phyloP scores from a whole-genome alignment of 2,113 vertebrate species.

The Cynoglossus semilaevis region DNA sequence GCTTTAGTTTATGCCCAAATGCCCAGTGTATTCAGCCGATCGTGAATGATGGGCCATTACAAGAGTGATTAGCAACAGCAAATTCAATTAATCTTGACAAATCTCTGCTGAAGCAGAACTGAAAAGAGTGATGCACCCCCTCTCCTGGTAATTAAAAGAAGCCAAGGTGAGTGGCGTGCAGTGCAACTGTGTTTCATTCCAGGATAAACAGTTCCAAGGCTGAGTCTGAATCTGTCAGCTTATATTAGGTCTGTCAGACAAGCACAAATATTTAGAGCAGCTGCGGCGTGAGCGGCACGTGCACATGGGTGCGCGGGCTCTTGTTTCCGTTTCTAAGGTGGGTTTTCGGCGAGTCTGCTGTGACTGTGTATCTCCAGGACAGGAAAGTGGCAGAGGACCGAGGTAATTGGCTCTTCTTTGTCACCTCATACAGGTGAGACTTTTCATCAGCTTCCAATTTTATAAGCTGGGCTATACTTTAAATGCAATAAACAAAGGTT shows the following conservation, averaged over 20 bases:
- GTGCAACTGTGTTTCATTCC: slow-evolving; percentile 56
- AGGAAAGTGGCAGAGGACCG: slow-evolving; percentile 55
- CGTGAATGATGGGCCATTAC: slow-evolving; percentile 73
- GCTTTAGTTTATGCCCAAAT: slow-evolving; percentile 42
- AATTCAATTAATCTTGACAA: slow-evolving; percentile 83
- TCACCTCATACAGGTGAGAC: slow-evolving; percentile 64
- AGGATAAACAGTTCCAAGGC: slow-evolving; percentile 53
- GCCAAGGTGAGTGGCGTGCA: slow-evolving; percentile 63
- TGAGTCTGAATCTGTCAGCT: slow-evolving; percentile 65
- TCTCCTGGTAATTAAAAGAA: slow-evolving; percentile 79
- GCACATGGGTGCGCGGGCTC: background rate
- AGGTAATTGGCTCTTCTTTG: slow-evolving; percentile 71
- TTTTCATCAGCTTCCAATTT: slow-evolving; percentile 70
- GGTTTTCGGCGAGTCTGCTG: background rate
- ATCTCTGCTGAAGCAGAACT: slow-evolving; percentile 78
- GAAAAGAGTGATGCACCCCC: slow-evolving; percentile 54
- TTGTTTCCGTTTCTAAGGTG: slow-evolving; percentile 8
- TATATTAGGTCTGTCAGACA: slow-evolving; percentile 59
- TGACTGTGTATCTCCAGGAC: slow-evolving; percentile 7
- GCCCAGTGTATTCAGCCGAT: slow-evolving; percentile 55
- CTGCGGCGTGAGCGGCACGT: slow-evolving; percentile 9
- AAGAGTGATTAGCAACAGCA: slow-evolving; percentile 72
- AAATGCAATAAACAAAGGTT: slow-evolving; percentile 68
- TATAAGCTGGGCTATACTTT: slow-evolving; percentile 55
- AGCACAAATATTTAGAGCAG: slow-evolving; percentile 33